Evolutionary conservation across 2,888 invertebrate genomes (phyloP).

Genomic region (Zygaena filipendulae): DNA sequence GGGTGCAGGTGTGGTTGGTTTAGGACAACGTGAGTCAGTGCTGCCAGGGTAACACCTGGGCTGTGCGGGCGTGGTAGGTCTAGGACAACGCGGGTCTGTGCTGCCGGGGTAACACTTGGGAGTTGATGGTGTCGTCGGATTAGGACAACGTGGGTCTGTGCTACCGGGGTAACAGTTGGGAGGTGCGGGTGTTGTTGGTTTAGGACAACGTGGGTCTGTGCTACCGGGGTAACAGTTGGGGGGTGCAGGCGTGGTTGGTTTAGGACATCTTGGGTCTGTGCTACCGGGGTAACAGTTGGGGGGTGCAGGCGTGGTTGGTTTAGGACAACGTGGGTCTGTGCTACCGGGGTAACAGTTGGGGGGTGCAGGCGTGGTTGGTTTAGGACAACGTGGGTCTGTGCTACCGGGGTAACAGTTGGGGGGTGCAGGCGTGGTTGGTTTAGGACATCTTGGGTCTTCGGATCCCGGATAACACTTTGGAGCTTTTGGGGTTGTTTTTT

Average conservation of each 20-base stretch:
- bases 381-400: conserved; percentile 23
- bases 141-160: conserved; percentile 33
- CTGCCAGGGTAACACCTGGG: conserved; percentile 23
- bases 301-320: conserved; percentile 21
- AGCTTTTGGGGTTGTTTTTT: conserved; percentile 19
- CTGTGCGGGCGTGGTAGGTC: conserved; percentile 21
- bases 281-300: conserved; percentile 14
- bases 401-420: conserved; percentile 29
- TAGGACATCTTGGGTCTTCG: conserved; percentile 21
- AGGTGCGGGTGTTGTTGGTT: conserved; percentile 21
- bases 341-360: conserved; percentile 21
- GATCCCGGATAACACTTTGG: conserved; percentile 23
- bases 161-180: conserved; percentile 29
- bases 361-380: conserved; percentile 20
- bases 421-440: conserved; percentile 19
- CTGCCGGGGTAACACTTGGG: conserved; percentile 32
- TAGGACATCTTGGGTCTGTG: conserved; percentile 16
- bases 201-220: conserved; percentile 28
- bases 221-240: conserved; percentile 18
- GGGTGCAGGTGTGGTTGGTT: conserved; percentile 22
- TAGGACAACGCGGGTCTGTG: conserved; percentile 31
- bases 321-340: conserved; percentile 23
- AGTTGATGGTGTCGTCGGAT: conserved; percentile 20
- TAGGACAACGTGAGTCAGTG: conserved; percentile 33
- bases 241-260: conserved; percentile 16